phyloP scores from a whole-genome alignment of 2,113 vertebrate species.

The Dicerorhinus sumatrensis region DNA sequence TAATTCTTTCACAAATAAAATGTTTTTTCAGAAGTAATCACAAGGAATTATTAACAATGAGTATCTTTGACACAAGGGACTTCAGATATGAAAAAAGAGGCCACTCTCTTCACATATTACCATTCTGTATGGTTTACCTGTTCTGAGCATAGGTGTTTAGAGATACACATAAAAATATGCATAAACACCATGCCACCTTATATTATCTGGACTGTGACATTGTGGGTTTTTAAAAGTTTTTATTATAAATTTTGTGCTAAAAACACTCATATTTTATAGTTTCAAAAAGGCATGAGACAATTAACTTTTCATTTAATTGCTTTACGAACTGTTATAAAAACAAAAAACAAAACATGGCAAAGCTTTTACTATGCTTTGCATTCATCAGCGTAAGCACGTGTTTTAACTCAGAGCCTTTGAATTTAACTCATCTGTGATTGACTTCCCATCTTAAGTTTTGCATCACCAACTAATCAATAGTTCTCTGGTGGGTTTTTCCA shows the following conservation, averaged over 20 bases:
- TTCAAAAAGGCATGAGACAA: background rate
- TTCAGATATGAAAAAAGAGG: background rate
- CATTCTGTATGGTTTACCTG: background rate
- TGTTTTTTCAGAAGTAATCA: background rate
- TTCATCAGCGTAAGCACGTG: background rate
- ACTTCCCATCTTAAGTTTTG: background rate
- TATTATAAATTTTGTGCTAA: background rate
- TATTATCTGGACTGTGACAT: background rate
- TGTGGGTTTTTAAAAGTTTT: background rate
- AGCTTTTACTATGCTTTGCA: background rate
- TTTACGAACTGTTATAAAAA: background rate
- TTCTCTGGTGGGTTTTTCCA: background rate
- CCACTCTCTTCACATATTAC: background rate
- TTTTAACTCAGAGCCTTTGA: background rate
- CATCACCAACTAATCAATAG: background rate
- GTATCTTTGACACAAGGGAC: background rate
- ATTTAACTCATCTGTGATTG: background rate
- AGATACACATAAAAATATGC: background rate
- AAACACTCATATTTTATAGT: background rate
- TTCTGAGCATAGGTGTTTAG: background rate
- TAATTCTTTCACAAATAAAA: background rate
- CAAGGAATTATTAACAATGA: background rate
- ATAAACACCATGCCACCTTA: background rate
- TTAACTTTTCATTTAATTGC: slow-evolving; percentile 1
- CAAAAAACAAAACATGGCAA: background rate